A percentile compares a stretch with the other conserved stretches of the same genome.
phyloP scores from a whole-genome alignment of 2,888 invertebrate species.

The Chelonus formosanus region DNA sequence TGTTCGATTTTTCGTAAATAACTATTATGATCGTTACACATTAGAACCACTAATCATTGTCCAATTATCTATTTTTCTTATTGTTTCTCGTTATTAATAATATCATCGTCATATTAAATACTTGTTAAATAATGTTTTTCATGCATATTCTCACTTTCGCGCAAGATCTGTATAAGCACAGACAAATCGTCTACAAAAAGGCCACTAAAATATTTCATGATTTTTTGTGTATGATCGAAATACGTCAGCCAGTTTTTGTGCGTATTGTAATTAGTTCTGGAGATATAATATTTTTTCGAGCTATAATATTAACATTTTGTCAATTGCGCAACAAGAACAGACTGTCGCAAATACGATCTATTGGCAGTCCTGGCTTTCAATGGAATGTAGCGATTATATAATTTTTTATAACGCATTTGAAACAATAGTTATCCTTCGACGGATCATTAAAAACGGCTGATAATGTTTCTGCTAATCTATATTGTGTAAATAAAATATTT shows the following conservation, averaged over 20 bases:
- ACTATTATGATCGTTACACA: too few species aligned
- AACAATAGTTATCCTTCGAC: conserved; percentile 15
- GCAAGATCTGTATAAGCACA: conserved; percentile 34
- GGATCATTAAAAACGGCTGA: conserved; percentile 24
- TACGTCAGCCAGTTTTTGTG: conserved; percentile 29
- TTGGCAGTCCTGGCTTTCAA: conserved; percentile 59
- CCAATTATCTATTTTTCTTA: too few species aligned
- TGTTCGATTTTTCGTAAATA: too few species aligned
- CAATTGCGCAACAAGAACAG: conserved; percentile 22
- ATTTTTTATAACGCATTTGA: conserved; percentile 17
- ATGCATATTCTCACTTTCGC: conserved; percentile 11
- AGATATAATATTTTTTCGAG: conserved; percentile 1
- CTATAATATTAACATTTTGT: not conserved
- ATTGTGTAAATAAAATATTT: conserved; percentile 34
- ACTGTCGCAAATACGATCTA: conserved; percentile 36
- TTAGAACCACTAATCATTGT: too few species aligned
- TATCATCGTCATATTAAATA: conserved; percentile 29
- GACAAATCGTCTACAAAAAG: conserved; percentile 43
- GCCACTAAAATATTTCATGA: conserved; percentile 43
- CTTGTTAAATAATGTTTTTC: conserved; percentile 22
- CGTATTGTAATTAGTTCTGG: not conserved
- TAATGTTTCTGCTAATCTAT: conserved; percentile 34
- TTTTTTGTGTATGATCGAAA: conserved; percentile 26
- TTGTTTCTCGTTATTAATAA: conserved; percentile 11
- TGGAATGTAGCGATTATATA: conserved; percentile 46